These are phyloP conservation scores for Diarsia mendica DNA, from an alignment of 2,888 invertebrate genomes.

Conservation along the genomic window DNA sequence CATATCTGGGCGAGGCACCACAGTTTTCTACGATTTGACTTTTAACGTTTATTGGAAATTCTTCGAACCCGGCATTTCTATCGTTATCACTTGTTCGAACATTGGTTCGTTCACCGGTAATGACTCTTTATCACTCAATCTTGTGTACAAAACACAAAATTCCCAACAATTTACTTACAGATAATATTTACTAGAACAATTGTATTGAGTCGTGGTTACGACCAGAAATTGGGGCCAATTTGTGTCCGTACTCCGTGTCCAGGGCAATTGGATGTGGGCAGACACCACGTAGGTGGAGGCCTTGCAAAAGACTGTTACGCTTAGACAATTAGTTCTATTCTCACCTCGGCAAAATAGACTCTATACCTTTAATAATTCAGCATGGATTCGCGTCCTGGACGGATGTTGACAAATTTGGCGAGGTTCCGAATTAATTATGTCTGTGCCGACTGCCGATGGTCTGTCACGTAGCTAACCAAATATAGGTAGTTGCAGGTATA, in stretches of 20 bases:
- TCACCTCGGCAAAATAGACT: constrained; percentile 74
- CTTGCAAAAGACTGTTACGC: constrained; percentile 84
- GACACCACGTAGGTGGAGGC: constrained; percentile 87
- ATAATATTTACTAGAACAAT: constrained; percentile 62
- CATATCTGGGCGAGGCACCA: constrained; percentile 64
- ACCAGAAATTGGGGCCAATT: constrained; percentile 82
- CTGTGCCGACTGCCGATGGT: constrained; percentile 74
- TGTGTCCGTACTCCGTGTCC: constrained; percentile 74
- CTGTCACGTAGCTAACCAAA: constrained; percentile 88
- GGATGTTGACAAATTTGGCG: constrained; percentile 83
- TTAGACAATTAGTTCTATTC: constrained; percentile 76
- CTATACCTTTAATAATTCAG: constrained; percentile 78
- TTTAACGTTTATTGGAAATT: constrained; percentile 61
- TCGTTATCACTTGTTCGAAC: constrained; percentile 55
- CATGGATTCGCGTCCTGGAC: constrained; percentile 73
- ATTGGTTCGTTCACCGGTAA: constrained; percentile 41
- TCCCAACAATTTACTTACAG: constrained; percentile 58
- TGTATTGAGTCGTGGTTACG: constrained; percentile 62
- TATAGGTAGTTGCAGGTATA: constrained; percentile 81
- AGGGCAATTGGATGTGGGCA: constrained; percentile 88
- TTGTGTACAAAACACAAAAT: constrained; percentile 51
- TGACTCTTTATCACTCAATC: constrained; percentile 59
- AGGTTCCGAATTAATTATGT: constrained; percentile 86
- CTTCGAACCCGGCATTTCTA: constrained; percentile 51
- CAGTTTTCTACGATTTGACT: constrained; percentile 58